Percentiles rank a stretch among this genome's conserved stretches.
These are phyloP conservation scores for Hystrix brachyura DNA, from an alignment of 2,113 vertebrate genomes.

Conservation along the genomic window DNA sequence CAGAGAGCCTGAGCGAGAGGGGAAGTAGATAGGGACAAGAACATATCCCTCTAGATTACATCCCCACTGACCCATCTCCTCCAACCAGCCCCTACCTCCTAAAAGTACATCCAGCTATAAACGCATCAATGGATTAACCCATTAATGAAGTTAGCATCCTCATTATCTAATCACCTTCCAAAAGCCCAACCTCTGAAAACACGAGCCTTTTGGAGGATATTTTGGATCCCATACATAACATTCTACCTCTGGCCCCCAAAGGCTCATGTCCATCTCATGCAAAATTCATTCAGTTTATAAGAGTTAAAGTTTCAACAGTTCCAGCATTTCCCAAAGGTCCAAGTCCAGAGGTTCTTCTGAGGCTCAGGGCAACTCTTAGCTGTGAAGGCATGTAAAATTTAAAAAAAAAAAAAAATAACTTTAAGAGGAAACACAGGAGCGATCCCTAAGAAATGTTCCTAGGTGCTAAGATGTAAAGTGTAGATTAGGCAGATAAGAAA, in stretches of 20 bases:
- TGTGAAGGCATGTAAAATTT: not conserved
- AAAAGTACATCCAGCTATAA: not conserved
- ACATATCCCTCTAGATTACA: not conserved
- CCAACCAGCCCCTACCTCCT: not conserved
- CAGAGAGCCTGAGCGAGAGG: not conserved
- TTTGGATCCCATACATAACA: not conserved
- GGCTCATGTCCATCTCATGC: not conserved
- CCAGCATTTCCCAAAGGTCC: not conserved
- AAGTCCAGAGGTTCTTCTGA: not conserved
- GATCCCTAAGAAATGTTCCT: conserved; percentile 48
- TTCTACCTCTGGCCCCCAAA: not conserved
- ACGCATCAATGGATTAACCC: not conserved
- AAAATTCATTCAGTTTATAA: not conserved
- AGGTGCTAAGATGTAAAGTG: conserved; percentile 22
- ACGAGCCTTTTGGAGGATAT: not conserved
- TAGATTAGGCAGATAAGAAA: conserved; percentile 25
- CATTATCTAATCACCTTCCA: not conserved
- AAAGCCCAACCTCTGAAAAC: not conserved
- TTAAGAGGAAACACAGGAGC: conserved; percentile 38
- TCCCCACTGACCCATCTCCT: not conserved
- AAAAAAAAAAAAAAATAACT: conserved; percentile 31
- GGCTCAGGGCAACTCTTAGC: not conserved
- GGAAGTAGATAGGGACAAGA: not conserved
- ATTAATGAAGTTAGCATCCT: not conserved
- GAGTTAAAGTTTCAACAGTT: not conserved